These are phyloP conservation scores for Dichetophora obliterata DNA, from an alignment of 2,888 invertebrate species.

Conservation along the genomic window DNA sequence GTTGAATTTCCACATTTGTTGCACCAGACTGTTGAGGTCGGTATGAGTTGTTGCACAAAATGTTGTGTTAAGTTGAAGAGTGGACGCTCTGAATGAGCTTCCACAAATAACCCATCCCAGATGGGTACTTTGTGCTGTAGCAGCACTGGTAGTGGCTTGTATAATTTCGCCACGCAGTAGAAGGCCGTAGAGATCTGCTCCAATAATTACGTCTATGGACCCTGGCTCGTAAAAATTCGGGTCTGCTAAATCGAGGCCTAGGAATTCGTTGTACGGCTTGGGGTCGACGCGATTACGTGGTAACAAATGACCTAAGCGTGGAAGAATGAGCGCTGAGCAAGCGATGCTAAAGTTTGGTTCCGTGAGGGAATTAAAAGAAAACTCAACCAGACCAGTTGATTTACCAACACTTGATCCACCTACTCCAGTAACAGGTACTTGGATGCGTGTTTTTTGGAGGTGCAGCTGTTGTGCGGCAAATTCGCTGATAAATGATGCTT, in stretches of 20 bases:
- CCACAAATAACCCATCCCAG: slow-evolving; percentile 33
- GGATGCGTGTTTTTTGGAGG: slow-evolving; percentile 32
- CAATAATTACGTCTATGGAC: slow-evolving; percentile 42
- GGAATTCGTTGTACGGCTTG: slow-evolving; percentile 33
- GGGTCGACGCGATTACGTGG: slow-evolving; percentile 20
- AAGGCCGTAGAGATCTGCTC: slow-evolving; percentile 40
- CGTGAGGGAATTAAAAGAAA: slow-evolving; percentile 37
- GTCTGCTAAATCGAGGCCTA: slow-evolving; percentile 40
- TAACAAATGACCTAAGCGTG: slow-evolving; percentile 39
- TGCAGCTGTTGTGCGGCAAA: slow-evolving; percentile 42
- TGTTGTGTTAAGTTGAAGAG: slow-evolving; percentile 10
- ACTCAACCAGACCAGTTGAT: slow-evolving; percentile 39
- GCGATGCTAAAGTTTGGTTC: slow-evolving; percentile 40
- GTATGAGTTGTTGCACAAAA: slow-evolving; percentile 28
- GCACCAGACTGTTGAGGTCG: slow-evolving; percentile 30
- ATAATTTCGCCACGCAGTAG: slow-evolving; percentile 37
- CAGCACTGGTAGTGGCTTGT: background rate
- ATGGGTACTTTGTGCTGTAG: slow-evolving; percentile 29
- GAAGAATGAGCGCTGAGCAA: slow-evolving; percentile 40
- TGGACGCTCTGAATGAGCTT: no score
- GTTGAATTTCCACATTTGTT: slow-evolving; percentile 41
- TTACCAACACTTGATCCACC: slow-evolving; percentile 34
- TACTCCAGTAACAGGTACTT: slow-evolving; percentile 35
- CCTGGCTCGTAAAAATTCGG: slow-evolving; percentile 37
- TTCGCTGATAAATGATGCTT: slow-evolving; percentile 44